Conservation (phyloP, 2,888 invertebrate genomes). For the Neoascia interrupta region DNA sequence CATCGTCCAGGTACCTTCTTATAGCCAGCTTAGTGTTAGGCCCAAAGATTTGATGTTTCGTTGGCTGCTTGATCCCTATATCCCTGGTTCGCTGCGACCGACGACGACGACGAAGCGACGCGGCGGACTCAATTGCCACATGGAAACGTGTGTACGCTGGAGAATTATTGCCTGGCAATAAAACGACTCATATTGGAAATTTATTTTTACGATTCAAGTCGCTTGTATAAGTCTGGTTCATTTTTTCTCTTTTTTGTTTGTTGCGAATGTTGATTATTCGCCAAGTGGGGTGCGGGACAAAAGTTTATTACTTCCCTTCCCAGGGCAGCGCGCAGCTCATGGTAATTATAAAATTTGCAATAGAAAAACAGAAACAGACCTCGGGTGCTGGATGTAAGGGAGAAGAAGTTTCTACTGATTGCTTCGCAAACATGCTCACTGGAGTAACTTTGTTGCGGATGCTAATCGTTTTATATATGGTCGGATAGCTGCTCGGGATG, state of each 20-base stretch:
- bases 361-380: conserved; percentile 53
- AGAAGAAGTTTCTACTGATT: conserved; percentile 55
- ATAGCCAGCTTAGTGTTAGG: conserved; percentile 36
- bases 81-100: conserved; percentile 44
- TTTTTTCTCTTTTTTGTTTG: conserved; percentile 37
- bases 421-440: conserved; percentile 68
- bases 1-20: conserved; percentile 25
- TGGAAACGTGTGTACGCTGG: conserved; percentile 51
- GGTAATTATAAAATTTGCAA: conserved; percentile 68
- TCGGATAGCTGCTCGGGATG: conserved; percentile 41
- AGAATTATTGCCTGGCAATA: conserved; percentile 72
- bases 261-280: conserved; percentile 59
- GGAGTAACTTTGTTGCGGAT: conserved; percentile 69
- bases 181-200: conserved; percentile 73
- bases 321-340: conserved; percentile 51
- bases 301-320: conserved; percentile 68
- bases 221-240: conserved; percentile 37
- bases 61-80: conserved; percentile 42
- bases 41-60: conserved; percentile 54
- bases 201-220: conserved; percentile 72
- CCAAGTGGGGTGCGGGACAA: conserved; percentile 4
- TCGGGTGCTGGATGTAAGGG: conserved; percentile 21
- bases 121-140: conserved; percentile 46
- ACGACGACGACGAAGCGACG: too few relatives aligned
- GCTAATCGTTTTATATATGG: conserved; percentile 67